Base-by-base conservation (phyloP, 2,888 invertebrate species). In the Euzophera pinguis region DNA sequence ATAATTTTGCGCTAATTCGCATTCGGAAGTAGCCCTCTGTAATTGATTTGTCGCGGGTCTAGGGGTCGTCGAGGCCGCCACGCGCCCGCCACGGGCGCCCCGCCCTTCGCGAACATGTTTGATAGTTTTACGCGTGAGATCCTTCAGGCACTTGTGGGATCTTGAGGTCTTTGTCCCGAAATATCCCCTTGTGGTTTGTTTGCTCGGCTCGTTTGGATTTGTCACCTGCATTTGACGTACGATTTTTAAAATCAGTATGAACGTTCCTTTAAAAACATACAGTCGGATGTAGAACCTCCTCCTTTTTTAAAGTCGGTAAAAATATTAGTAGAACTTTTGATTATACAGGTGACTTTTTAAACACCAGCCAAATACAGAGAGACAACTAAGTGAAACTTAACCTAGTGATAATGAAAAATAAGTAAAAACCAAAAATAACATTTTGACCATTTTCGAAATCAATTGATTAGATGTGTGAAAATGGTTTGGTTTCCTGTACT, bases 41-140 rank as follows among this genome's bases (percentile, higher is more conserved):
- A 87, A 89, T 89, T 89, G 88, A 88, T 89, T 89, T 88, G 88
- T 86, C 88, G 80, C 81, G 78, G 81, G 64, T 62, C 56, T 8
- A 1, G 70, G 54, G 58, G 63, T 60, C 71, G 67, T 48, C 51
- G 62, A 71, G 55, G 63, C 65, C 58, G 68, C n/a, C 81, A 69
- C 75, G 73, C 64, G 83, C 6, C 70, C 32, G 55, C 52, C 82
- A 71, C 81, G 75, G 72, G 81, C 9, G 65, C 69, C 74, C 69
- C 78, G 78, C 78, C 79, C 69, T 47, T 37, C 38, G 47, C 53
- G 54, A 65, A 63, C 64, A 63, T 64, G 69, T 69, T 75, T 69
- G 66, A 75, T 73, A 70, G 77, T 64, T 67, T 75, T 68, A 67
- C 76, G 74, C 78, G 72, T 79, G 80, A 79, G 78, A 77, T 69